These are phyloP conservation scores for Hipparchia semele DNA, from an alignment of 2,888 invertebrate species.

Conservation along the genomic window DNA sequence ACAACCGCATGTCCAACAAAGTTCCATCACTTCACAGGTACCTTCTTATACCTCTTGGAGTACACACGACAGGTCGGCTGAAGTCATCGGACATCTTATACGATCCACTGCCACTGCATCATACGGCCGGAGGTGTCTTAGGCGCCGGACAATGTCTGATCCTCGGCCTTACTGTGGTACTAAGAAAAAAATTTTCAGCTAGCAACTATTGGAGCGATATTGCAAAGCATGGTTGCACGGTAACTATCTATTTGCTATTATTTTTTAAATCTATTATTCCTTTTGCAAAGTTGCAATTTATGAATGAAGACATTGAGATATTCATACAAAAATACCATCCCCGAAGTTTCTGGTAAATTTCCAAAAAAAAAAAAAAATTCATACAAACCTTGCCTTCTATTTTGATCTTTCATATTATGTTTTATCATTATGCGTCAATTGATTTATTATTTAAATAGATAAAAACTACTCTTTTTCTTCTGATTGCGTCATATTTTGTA, in stretches of 20 bases:
- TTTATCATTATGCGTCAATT: no score
- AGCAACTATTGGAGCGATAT: conserved; percentile 97
- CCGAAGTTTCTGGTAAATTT: no score
- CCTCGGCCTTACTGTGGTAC: conserved; percentile 90
- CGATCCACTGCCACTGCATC: conserved; percentile 95
- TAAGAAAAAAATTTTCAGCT: conserved; percentile 96
- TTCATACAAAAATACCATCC: no score
- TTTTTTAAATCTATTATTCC: not conserved
- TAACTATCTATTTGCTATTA: conserved; percentile 64
- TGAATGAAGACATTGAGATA: no score
- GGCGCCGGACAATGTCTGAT: conserved; percentile 90
- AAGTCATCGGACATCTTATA: conserved; percentile 89
- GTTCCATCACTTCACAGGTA: conserved; percentile 70
- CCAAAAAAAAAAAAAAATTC: no score
- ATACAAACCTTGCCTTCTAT: no score
- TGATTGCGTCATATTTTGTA: no score
- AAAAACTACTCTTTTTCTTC: no score
- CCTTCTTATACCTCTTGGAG: conserved; percentile 86
- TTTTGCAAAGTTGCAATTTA: not conserved
- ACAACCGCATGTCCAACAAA: not conserved
- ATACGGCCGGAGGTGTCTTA: conserved; percentile 95
- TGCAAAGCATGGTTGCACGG: conserved; percentile 93
- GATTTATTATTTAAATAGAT: no score
- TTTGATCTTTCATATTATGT: no score
- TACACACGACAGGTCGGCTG: conserved; percentile 85